Base-by-base conservation (phyloP, 2,113 vertebrate genomes). In the Etheostoma spectabile region DNA sequence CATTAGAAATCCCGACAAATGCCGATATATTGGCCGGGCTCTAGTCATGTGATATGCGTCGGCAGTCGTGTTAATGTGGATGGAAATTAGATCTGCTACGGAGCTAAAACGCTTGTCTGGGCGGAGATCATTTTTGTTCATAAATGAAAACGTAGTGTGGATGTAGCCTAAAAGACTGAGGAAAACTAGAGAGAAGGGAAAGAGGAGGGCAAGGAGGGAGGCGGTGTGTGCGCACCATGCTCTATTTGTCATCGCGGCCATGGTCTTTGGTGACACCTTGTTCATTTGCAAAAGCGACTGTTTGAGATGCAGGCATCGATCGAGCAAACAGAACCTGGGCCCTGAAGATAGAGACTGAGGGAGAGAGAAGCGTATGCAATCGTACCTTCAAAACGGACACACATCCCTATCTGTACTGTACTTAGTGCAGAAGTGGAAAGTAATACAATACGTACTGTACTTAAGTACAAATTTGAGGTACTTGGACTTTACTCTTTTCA, bases 271-370 rank as follows among this genome's bases (percentile, higher is more conserved):
- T 91, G 92, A 92, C 93, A 93, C 91, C 78, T 84, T 91, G 92
- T 88, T 93, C 91, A 92, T 92, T 93, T 92, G 88, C 83, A 64
- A 92, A 91, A 91, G 83, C 69, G 64, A 86, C 84, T 90, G 72
- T 89, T 92, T 89, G 84, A 92, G 88, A 93, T 92, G 89, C 91
- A 88, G 76, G 22, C 70, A 94, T 94, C 91, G 87, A 94, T 93
- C 14, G 71, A 83, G 86, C 86, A 92, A 94, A 93, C 57, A 89
- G 70, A 85, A 79, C 84, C 66, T 46, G 42, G 79, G 63, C 80
- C 78, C 69, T 27, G 42, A 75, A 86, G 87, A 74, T 22, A 27
- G 75, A 53, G 63, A 65, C 64, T 27, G 79, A 53, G 33, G 16
- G 11, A 5, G 46, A 1, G 59, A 38, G 67, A 18, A 19, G 33